These are phyloP conservation scores for Fringilla coelebs DNA, from an alignment of 2,797 vertebrate genomes.

Conservation along the genomic window DNA sequence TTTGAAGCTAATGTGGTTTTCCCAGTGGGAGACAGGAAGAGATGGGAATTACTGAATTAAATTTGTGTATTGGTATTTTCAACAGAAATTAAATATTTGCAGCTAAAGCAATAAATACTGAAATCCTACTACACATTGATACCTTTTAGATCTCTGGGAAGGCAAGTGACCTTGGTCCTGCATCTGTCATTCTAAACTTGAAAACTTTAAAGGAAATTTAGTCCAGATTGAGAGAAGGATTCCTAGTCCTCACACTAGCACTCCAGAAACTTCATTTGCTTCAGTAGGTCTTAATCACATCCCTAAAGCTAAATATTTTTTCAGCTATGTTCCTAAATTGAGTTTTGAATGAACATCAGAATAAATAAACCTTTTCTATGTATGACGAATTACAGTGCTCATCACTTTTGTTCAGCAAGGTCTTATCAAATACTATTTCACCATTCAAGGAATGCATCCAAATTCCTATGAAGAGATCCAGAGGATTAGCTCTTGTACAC, in stretches of 20 bases:
- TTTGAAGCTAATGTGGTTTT: slow-evolving; percentile 20
- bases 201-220: slow-evolving; percentile 29
- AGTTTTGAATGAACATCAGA: background rate
- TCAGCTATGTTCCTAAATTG: background rate
- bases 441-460: background rate
- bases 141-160: slow-evolving; percentile 29
- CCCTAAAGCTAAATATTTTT: slow-evolving; percentile 4
- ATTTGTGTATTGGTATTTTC: slow-evolving; percentile 45
- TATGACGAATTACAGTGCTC: background rate
- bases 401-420: background rate
- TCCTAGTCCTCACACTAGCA: background rate
- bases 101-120: slow-evolving; percentile 57
- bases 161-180: background rate
- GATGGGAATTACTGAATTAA: slow-evolving; percentile 19
- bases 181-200: background rate
- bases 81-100: slow-evolving; percentile 38
- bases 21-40: slow-evolving; percentile 48
- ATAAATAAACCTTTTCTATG: background rate
- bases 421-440: background rate
- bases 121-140: slow-evolving; percentile 1
- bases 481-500: background rate
- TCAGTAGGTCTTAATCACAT: slow-evolving; percentile 3
- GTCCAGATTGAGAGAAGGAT: background rate
- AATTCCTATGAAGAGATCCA: background rate
- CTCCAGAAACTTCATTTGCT: background rate